Evolutionary conservation across 2,113 vertebrate species (phyloP), one percentile per base, ranked within the genome.

Genomic region (Dermatemys mawii): DNA sequence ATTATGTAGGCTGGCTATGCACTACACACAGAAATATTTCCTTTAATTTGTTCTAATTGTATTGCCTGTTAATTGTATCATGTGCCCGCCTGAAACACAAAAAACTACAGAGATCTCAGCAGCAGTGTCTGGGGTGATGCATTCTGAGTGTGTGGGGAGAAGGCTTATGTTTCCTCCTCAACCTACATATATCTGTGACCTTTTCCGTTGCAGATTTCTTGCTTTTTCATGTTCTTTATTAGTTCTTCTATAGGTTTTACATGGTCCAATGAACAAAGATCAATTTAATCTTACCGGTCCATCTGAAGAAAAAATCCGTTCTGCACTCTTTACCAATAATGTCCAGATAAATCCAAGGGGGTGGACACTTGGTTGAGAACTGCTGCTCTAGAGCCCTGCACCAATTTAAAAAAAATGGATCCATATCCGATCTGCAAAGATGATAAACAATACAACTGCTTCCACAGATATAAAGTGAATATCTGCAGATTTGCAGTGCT

Each of bases 231-330:
- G 63, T 94, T 95, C 83, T 95, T 84, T 51, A 73, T 41, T 73
- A 78, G 75, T 51, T 92, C 94, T 88, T 92, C 85, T 90, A 70
- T 92, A 91, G 81, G 94, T 95, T 96, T 95, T 94, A 3, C 86
- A 86, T 91, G 96, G 89, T 94, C 54, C 38, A 0, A 76, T 93
- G 89, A 93, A 79, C 83, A 85, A 70, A 60, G 79, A 95, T 97
- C 96, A 91, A 95, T 95, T 92, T 94, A 90, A 92, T 95, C 94
- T 94, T 92, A 49, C 67, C 88, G 44, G 32, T 92, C 57, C 75
- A 95, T 96, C 90, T 88, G 79, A 94, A 91, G 48, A 83, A 83
- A 95, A 93, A 91, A 80, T 90, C 75, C 84, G 78, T 88, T 93
- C 75, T 88, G 81, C 11, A 10, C 11, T 94, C n/a, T 90, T 88